Evolutionary conservation across 2,888 invertebrate species (phyloP), one percentile per base, ranked within the genome.

Genomic region (Hydraecia micacea): DNA sequence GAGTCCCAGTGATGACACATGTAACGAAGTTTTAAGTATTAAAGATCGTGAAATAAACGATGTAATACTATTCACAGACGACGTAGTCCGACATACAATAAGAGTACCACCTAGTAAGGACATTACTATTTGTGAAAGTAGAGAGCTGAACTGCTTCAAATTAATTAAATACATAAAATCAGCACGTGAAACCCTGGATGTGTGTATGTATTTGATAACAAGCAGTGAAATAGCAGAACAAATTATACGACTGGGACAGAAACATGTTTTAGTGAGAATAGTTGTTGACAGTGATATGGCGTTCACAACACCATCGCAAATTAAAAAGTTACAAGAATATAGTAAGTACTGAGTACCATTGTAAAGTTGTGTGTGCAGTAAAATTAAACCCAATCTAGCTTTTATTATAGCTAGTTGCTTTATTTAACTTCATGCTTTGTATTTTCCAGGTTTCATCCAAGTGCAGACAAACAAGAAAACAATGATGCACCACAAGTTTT

Each of bases 401-500:
- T 55, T 28, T 9, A 9, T 36, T 13, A 62, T 11, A 32, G n/a
- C n/a, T n/a, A n/a, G 15, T 21, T 58, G 1, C 1, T 25, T 32
- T 60, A n/a, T 8, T 36, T 21, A 32, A 21, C 2, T 75, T 39
- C 13, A 28, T 55, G 25, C 0, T 28, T 63, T 62, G 3, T 52
- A 9, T 63, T 67, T 88, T 88, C 5, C 91, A 97, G 97, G 97
- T 94, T 97, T 97, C 86, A 96, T 97, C 78, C 93, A 96, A 89
- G 96, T 97, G 77, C 97, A 97, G 88, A 96, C 95, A 36, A 96
- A 95, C 81, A 96, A 95, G 74, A 95, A 95, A 76, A 94, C 97
- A 0, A 97, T 98, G 85, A 98, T 98, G 98, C 98, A 99, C 91
- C 98, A 99, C 93, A 99, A 98, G 93, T 98, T 98, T 95, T 97